Conservation (phyloP, 2,888 invertebrate species). For the Fragum fragum region DNA sequence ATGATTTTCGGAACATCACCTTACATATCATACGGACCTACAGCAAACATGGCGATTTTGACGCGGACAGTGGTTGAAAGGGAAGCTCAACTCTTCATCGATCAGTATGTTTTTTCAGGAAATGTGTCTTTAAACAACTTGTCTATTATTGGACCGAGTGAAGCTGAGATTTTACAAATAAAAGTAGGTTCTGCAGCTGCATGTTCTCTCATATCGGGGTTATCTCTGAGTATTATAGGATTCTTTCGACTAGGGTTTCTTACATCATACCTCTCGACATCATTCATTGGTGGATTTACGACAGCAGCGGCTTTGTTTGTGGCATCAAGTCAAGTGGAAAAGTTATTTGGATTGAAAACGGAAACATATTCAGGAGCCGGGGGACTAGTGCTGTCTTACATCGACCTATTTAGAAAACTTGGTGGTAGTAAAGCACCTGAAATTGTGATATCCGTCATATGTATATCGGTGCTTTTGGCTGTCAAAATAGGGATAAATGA, state of each 20-base stretch:
- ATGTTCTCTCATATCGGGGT: constrained; percentile 61
- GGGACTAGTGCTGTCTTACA: constrained; percentile 87
- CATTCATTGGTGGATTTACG: constrained; percentile 78
- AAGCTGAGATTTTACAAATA: constrained; percentile 44
- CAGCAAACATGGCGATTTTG: constrained; percentile 81
- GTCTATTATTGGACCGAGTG: constrained; percentile 31
- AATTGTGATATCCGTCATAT: constrained; percentile 90
- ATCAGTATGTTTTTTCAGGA: not conserved
- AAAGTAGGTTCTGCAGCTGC: constrained; percentile 50
- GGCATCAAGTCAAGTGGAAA: constrained; percentile 72
- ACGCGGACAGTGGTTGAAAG: constrained; percentile 74
- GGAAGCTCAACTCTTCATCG: constrained; percentile 50
- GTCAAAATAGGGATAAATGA: constrained; percentile 80
- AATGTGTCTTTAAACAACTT: constrained; percentile 9
- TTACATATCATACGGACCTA: constrained; percentile 80
- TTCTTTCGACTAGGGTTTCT: constrained; percentile 73
- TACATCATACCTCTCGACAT: constrained; percentile 74
- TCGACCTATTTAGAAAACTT: constrained; percentile 89
- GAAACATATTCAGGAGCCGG: constrained; percentile 60
- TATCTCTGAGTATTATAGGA: constrained; percentile 69
- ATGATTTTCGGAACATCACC: constrained; percentile 79
- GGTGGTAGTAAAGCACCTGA: constrained; percentile 90
- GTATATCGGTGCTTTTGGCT: constrained; percentile 90
- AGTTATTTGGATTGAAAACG: constrained; percentile 66
- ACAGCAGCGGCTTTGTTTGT: constrained; percentile 75